Evolutionary conservation across 2,888 invertebrate species (phyloP).

Genomic region (Biston stratarius): DNA sequence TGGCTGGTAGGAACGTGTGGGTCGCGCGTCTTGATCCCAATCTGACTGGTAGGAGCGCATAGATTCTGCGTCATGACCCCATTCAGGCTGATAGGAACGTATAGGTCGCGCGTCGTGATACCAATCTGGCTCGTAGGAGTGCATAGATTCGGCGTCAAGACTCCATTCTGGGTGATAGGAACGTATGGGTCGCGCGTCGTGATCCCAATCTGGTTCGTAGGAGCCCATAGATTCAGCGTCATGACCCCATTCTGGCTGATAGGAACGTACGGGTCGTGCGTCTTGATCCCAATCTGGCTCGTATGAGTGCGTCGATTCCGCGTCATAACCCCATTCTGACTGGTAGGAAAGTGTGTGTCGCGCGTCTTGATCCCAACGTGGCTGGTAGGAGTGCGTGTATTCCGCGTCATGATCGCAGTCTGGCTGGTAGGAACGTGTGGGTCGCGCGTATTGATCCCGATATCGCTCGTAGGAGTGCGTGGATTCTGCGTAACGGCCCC

Average conservation of each 20-base stretch:
- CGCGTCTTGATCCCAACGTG: background rate
- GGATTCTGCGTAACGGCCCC: background rate
- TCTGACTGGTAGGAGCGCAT: background rate
- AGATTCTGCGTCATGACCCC: background rate
- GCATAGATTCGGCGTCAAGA: background rate
- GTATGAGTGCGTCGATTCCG: background rate
- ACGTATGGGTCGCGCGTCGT: background rate
- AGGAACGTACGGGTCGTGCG: background rate
- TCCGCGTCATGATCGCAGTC: background rate
- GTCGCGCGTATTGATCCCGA: background rate
- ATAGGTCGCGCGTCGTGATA: no score
- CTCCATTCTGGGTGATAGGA: background rate
- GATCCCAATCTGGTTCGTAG: background rate
- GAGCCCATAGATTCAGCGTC: background rate
- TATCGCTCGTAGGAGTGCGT: background rate
- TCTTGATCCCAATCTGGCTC: background rate
- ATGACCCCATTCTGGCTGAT: background rate
- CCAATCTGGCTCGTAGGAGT: background rate
- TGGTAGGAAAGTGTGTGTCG: background rate
- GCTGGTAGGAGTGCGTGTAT: background rate
- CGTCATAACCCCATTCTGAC: background rate
- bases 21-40: background rate
- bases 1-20: background rate
- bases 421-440: background rate
- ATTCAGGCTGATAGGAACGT: background rate